phyloP scores from a whole-genome alignment of 2,888 invertebrate genomes.

The Spodoptera exigua region DNA sequence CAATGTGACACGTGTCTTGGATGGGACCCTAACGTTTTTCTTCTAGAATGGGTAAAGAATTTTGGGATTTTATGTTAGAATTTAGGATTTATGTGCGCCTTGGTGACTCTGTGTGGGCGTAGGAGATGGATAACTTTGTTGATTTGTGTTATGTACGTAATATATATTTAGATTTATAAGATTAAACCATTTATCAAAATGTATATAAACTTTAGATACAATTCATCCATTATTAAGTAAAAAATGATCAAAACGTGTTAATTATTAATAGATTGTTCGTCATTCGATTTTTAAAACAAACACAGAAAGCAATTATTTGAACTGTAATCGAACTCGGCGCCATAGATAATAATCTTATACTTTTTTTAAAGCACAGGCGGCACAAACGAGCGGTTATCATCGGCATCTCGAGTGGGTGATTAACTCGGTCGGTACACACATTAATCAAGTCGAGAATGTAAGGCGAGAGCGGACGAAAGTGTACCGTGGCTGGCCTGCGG shows the following conservation, averaged over 20 bases:
- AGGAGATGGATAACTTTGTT: no score
- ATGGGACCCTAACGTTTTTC: no score
- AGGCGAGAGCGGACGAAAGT: conserved; percentile 83
- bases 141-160: no score
- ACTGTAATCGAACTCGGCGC: conserved; percentile 36
- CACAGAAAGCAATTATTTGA: conserved; percentile 29
- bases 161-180: no score
- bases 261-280: not conserved
- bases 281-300: conserved; percentile 5
- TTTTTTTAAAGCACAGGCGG: conserved; percentile 49
- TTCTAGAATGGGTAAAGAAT: no score
- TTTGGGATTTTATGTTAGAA: no score
- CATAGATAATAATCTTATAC: conserved; percentile 49
- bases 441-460: conserved; percentile 86
- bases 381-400: conserved; percentile 65
- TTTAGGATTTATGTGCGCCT: no score
- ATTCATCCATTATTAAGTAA: no score
- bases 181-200: no score
- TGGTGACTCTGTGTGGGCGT: no score
- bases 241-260: no score
- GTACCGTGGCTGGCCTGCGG: conserved; percentile 69
- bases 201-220: no score
- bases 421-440: conserved; percentile 80
- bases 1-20: not conserved
- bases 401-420: conserved; percentile 83